A percentile compares a stretch with the other conserved stretches of the same genome.
Conservation (phyloP, 1,140 invertebrate genomes). For the Eciton burchellii region DNA sequence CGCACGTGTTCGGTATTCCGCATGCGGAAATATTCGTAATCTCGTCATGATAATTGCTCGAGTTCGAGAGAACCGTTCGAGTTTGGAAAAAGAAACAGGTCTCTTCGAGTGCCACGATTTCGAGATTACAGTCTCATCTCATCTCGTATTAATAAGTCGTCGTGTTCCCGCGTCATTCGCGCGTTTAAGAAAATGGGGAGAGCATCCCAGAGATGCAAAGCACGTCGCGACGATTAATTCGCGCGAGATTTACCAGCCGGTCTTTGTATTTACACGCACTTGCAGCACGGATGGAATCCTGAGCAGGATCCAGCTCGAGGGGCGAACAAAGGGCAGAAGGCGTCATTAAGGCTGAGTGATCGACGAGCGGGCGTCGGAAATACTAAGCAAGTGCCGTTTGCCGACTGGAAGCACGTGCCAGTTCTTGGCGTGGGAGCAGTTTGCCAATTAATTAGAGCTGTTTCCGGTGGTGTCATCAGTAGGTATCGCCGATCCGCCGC, state of each 20-base stretch:
- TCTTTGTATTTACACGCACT: conserved; percentile 59
- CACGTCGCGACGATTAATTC: conserved; percentile 60
- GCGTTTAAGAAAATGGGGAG: not conserved
- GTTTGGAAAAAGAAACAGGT: not conserved
- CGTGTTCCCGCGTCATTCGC: not conserved
- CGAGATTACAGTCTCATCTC: not conserved
- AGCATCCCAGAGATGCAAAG: conserved; percentile 26
- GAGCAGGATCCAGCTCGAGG: conserved; percentile 31
- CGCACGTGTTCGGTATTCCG: not conserved
- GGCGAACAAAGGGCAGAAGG: conserved; percentile 58
- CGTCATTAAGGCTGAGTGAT: conserved; percentile 62
- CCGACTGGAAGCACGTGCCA: conserved; percentile 56
- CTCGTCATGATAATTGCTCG: not conserved
- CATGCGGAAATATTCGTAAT: not conserved
- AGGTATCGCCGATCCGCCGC: conserved; percentile 45
- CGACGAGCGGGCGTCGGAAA: conserved; percentile 55
- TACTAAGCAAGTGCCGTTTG: conserved; percentile 62
- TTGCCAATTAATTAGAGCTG: conserved; percentile 57
- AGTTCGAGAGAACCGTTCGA: not conserved
- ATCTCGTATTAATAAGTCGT: not conserved
- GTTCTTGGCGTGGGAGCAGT: conserved; percentile 49
- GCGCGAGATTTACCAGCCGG: conserved; percentile 57
- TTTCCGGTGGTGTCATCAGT: conserved; percentile 56
- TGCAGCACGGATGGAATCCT: conserved; percentile 32
- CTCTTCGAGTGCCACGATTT: not conserved